Evolutionary conservation across 1,140 invertebrate species (phyloP), one percentile per base, ranked within the genome.

Genomic region (Formica selysi): DNA sequence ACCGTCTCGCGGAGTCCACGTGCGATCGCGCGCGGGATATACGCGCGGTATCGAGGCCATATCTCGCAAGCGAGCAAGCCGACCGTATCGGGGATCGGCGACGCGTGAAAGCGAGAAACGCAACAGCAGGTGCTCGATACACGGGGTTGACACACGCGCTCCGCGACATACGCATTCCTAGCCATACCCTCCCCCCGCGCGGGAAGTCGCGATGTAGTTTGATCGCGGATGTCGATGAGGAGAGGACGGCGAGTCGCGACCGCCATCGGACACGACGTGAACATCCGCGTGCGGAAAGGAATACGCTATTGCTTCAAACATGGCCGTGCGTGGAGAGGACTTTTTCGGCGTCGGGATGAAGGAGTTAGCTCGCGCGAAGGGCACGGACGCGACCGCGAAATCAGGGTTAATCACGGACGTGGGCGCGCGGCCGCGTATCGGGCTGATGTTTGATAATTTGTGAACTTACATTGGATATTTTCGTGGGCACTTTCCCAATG

Each of bases 381-480:
- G 8, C 86, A 65, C 84, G 65, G 64, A 87, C 79, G 36, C 65
- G 54, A 7, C 6, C 67, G 80, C 84, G 84, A 91, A 79, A 89
- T 70, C 73, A 67, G 74, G 87, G 86, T 90, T 90, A 89, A 91
- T 86, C 85, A 68, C 81, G 38, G 86, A 90, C 84, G 86, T 59
- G 76, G 68, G 79, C 85, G 92, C 87, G 86, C 91, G 90, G 86
- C 85, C 87, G 70, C 88, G 87, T 91, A 85, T 87, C 62, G 84
- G 83, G 88, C 85, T 93, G 93, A 93, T 94, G 95, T 96, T 96
- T 96, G 96, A 96, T 97, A 97, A 97, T 97, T 96, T 97, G 96
- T 96, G 96, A 95, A 97, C 97, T 97, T 97, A 97, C 97, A 97
- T 97, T 96, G 96, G 96, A 97, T 96, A 97, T 96, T 97, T 96